These are phyloP conservation scores for Oryzias curvinotus DNA, from an alignment of 2,113 vertebrate species.

Conservation along the genomic window DNA sequence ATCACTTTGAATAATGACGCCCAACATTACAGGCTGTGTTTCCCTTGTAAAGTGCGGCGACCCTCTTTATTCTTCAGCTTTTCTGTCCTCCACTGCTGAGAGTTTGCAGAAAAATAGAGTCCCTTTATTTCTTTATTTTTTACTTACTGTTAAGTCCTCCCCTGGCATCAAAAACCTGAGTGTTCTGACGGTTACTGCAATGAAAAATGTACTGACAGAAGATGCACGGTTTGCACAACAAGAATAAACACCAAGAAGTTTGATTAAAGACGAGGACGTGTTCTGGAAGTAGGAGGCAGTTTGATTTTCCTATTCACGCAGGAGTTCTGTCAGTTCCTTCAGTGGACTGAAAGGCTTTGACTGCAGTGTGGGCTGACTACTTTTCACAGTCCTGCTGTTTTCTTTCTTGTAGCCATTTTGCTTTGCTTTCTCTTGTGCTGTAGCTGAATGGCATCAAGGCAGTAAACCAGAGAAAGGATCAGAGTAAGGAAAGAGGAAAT, in stretches of 20 bases:
- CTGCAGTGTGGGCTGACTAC: conserved; percentile 44
- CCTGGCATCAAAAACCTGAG: conserved; percentile 27
- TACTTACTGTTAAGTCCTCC: conserved; percentile 5
- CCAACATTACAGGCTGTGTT: conserved; percentile 61
- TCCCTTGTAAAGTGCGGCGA: conserved; percentile 22
- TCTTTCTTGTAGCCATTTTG: conserved; percentile 11
- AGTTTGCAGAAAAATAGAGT: conserved; percentile 13
- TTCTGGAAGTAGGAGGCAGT: conserved; percentile 57
- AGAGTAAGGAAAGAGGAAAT: conserved; percentile 17
- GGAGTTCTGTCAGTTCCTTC: conserved; percentile 55
- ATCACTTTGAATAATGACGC: conserved; percentile 69
- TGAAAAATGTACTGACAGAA: conserved; percentile 8
- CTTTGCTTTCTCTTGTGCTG: conserved; percentile 15
- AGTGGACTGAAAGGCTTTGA: conserved; percentile 54
- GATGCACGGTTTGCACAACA: conserved; percentile 1
- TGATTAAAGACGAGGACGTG: conserved; percentile 30
- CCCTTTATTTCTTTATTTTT: neutral
- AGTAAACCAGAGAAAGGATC: conserved; percentile 12
- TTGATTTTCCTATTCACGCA: conserved; percentile 56
- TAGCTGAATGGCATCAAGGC: conserved; percentile 18
- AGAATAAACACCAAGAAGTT: conserved; percentile 20
- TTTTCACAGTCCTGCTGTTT: conserved; percentile 25
- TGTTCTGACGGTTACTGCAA: conserved; percentile 10
- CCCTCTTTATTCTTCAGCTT: conserved; percentile 5
- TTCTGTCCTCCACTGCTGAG: conserved; percentile 12